Evolutionary conservation across 2,797 vertebrate species (phyloP), one percentile per base, ranked within the genome.

Genomic region (Heteromormyrus szaboi): DNA sequence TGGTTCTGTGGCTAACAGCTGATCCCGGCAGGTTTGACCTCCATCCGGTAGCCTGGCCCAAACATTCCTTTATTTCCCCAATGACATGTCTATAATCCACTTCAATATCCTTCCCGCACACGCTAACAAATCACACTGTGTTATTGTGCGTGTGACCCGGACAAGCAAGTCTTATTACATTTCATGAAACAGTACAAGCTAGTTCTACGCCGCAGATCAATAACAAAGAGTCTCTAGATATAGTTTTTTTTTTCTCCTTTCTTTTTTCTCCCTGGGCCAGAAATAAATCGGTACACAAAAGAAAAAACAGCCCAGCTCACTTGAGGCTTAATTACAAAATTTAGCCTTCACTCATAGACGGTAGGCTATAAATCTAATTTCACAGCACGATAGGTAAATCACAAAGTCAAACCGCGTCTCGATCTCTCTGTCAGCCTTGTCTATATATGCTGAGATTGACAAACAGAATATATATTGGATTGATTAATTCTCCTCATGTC

Each of bases 11-110:
- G 93, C 85, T 85, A 25, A 84, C 65, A 88, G 92, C 90, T 92
- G 93, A 93, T 93, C 93, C 92, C 93, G 93, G 92, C 95, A 95
- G 94, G 93, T 95, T 93, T 95, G 95, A 95, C 94, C 94, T 95
- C 94, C 94, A 95, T 96, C 94, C 95, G 94, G 96, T 95, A 94
- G 92, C 93, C 94, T 95, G 93, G 92, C 93, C 94, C 89, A 92
- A 91, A 93, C 94, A 92, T 94, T 93, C 94, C 93, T 94, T 96
- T 96, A 96, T 96, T 96, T 96, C 94, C 95, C 94, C 94, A 93
- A 94, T 94, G 95, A 95, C 95, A 95, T 93, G 93, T 93, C 93
- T 90, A 92, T 95, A 94, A 96, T 96, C 95, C 93, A 94, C 95
- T 95, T 95, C 25, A 87, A 90, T 91, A 92, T 92, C 91, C 87